Evolutionary conservation across 2,888 invertebrate genomes (phyloP), one percentile per base, ranked within the genome.

Genomic region (Eulithis prunata): DNA sequence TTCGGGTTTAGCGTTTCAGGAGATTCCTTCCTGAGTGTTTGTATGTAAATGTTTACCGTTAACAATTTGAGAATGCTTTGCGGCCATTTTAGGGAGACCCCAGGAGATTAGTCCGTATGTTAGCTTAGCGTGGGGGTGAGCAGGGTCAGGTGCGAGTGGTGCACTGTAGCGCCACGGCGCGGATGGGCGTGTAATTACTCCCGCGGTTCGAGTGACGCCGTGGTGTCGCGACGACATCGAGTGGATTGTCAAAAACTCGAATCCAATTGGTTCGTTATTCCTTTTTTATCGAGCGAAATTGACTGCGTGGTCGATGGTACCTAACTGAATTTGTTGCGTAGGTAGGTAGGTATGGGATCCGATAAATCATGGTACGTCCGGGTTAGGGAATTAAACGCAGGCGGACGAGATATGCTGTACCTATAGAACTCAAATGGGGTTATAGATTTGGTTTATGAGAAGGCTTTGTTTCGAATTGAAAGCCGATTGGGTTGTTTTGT

Each of bases 171-270:
- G 80, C 79, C 80, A 72, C 74, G 76, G 69, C 62, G 77, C 78
- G 82, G 76, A 74, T 76, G 70, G 72, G 73, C 76, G 71, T 78
- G 84, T 83, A 85, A 86, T 85, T 85, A 82, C 80, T 72, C 66
- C 69, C 71, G 75, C 66, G 75, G 75, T 76, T 76, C 75, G 75
- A 83, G 78, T 78, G 79, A 72, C 74, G 75, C 71, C 67, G 71
- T 69, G 71, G 75, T 75, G 75, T 74, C 77, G 76, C 75, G 78
- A 74, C 76, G 79, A 79, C 78, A 75, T 84, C 78, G 78, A 87
- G 86, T 81, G 83, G 81, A 73, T 79, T 80, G 80, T 85, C 84
- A 84, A 87, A 86, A 87, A 83, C 70, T 83, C 75, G 79, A 82
- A 85, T 83, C 81, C 79, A 86, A 86, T 85, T 77, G 76, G 75